Base-by-base conservation (phyloP, 1,140 invertebrate genomes). In the Rhopalosiphum maidis region DNA sequence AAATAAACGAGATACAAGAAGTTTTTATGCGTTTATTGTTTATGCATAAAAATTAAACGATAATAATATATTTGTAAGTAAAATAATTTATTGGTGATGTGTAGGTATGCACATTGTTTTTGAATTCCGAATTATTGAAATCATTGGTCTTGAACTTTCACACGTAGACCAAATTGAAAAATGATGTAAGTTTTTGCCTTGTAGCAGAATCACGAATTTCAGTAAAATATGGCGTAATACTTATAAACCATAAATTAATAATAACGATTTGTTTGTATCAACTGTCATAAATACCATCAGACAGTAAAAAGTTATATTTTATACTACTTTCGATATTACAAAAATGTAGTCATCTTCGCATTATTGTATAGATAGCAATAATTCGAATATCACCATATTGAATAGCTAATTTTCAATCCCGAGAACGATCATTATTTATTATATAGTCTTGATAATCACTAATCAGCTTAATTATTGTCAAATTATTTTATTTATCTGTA, bases 81-180 rank as follows among this genome's bases (percentile, higher is more conserved):
- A n/a, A 77, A 77, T 77, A 77, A 77, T 77, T 77, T 77, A 77
- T 77, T 77, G n/a, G 18, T 6, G 60, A n/a, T 18, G 30, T n/a
- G 43, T n/a, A 46, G 35, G 8, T 87, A 87, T 30, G 0, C 23
- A n/a, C n/a, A n/a, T 43, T 3, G 51, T 37, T 51, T 90, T 51
- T 30, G 41, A 46, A 90, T 68, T 68, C 23, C 9, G 87, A 54
- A 11, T 37, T 54, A 54, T 41, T 54, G 48, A 54, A 68, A 90
- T 77, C n/a, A 77, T 90, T n/a, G 9, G 35, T 68, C 37, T 43
- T 43, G 37, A 90, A 90, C 89, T 90, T 68, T 90, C 54, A 90
- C 54, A 43, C 89, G 54, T 68, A 43, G 46, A 68, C 55, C 25
- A 48, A 68, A 90, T 35, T 43, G 30, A 68, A 60, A 68, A 60